Percentiles rank a stretch among this genome's conserved stretches.
phyloP scores from a whole-genome alignment of 1,140 invertebrate genomes.

The Arion vulgaris region DNA sequence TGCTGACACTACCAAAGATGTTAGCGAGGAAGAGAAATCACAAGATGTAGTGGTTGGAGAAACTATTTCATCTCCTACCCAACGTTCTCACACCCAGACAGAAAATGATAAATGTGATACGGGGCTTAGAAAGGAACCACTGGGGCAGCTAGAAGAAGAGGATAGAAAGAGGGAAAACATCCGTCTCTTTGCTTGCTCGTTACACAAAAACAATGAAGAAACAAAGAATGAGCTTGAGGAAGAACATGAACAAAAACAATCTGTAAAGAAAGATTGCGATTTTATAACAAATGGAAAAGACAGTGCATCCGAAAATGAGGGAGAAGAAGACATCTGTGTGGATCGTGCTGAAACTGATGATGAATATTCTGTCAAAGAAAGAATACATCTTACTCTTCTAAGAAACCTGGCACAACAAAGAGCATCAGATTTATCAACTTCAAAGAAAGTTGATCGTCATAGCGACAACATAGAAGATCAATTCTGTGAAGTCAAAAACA shows the following conservation, averaged over 20 bases:
- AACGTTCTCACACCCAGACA: slow-evolving; percentile 16
- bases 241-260: background rate
- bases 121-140: slow-evolving; percentile 45
- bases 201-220: background rate
- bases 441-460: background rate
- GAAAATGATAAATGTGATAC: slow-evolving; percentile 48
- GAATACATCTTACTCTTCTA: background rate
- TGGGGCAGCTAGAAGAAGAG: slow-evolving; percentile 9
- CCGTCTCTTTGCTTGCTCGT: background rate
- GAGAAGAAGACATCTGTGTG: background rate
- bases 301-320: background rate
- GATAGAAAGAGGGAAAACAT: background rate
- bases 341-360: slow-evolving; percentile 8
- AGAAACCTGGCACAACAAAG: too few species aligned
- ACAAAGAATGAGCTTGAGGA: too few species aligned
- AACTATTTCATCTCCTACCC: background rate
- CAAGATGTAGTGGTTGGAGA: background rate
- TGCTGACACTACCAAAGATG: background rate
- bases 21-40: background rate
- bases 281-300: background rate
- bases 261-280: background rate
- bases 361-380: background rate
- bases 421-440: background rate
- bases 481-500: background rate
- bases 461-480: too few species aligned